Evolutionary conservation across 2,888 invertebrate genomes (phyloP).

Genomic region (Eupelmus urozonus): DNA sequence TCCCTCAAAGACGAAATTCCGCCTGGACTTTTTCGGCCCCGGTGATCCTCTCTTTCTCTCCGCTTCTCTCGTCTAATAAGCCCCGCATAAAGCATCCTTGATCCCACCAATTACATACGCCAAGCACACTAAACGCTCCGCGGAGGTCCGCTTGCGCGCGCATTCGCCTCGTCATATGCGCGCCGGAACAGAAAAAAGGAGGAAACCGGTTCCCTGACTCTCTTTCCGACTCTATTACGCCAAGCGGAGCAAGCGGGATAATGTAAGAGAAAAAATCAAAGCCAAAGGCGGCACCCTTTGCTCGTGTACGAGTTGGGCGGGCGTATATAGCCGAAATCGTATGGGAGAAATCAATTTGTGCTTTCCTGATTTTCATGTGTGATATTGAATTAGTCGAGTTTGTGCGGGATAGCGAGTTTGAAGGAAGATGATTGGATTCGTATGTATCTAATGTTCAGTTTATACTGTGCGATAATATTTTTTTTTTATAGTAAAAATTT

Average conservation of each 20-base stretch:
- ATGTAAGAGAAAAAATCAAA: neutral
- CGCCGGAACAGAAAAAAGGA: conserved; percentile 57
- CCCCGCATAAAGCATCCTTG: conserved; percentile 31
- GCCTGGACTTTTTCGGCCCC: neutral
- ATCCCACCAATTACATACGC: conserved; percentile 34
- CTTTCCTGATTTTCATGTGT: neutral
- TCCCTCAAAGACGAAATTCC: neutral
- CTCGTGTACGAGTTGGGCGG: neutral
- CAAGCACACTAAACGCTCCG: conserved; percentile 39
- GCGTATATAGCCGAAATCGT: neutral
- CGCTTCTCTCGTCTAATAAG: conserved; percentile 26
- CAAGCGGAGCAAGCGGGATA: neutral
- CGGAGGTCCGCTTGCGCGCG: conserved; percentile 32
- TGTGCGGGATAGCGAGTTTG: too few relatives aligned
- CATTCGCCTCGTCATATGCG: conserved; percentile 23
- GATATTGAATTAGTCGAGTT: too few relatives aligned
- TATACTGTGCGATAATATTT: too few relatives aligned
- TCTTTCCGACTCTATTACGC: conserved; percentile 49
- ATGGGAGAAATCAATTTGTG: neutral
- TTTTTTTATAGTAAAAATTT: too few relatives aligned
- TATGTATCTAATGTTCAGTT: too few relatives aligned
- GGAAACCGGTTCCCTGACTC: conserved; percentile 63
- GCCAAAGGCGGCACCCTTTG: neutral
- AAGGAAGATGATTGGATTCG: too few relatives aligned
- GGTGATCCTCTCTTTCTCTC: neutral